Percentiles rank a stretch among this genome's conserved stretches.
phyloP scores from a whole-genome alignment of 2,113 vertebrate species.

The Paraplagusia blochii region DNA sequence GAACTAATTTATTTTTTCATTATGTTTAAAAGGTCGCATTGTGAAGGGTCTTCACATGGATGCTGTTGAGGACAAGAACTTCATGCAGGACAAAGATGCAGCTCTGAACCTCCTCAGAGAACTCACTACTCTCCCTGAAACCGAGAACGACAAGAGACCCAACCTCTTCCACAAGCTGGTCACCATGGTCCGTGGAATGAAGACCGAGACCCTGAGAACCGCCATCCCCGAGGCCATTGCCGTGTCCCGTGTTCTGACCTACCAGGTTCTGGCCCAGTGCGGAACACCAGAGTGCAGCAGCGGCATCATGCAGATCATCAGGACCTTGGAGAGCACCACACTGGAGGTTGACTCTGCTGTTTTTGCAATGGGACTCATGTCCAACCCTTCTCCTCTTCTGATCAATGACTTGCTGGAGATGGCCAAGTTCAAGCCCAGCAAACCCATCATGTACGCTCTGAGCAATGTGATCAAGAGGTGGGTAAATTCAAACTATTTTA shows the following conservation, averaged over 20 bases:
- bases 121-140: slow-evolving; percentile 73
- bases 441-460: slow-evolving; percentile 86
- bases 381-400: slow-evolving; percentile 80
- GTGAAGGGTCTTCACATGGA: slow-evolving; percentile 81
- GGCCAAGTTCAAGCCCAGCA: slow-evolving; percentile 83
- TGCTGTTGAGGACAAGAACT: slow-evolving; percentile 68
- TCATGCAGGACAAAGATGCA: slow-evolving; percentile 73
- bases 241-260: slow-evolving; percentile 76
- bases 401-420: slow-evolving; percentile 83
- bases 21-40: slow-evolving; percentile 63
- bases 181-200: slow-evolving; percentile 80
- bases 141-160: slow-evolving; percentile 81
- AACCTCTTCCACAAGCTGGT: slow-evolving; percentile 84
- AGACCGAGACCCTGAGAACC: slow-evolving; percentile 67
- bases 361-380: slow-evolving; percentile 83
- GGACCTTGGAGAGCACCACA: slow-evolving; percentile 65
- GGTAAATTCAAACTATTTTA: slow-evolving; percentile 46
- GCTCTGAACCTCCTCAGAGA: slow-evolving; percentile 79
- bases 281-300: slow-evolving; percentile 88
- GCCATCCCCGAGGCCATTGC: slow-evolving; percentile 60
- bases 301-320: slow-evolving; percentile 83
- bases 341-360: slow-evolving; percentile 79
- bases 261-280: slow-evolving; percentile 89
- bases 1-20: background rate
- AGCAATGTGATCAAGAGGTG: slow-evolving; percentile 86